Conservation (phyloP, 1,140 invertebrate genomes). For the Drosophila lowei region DNA sequence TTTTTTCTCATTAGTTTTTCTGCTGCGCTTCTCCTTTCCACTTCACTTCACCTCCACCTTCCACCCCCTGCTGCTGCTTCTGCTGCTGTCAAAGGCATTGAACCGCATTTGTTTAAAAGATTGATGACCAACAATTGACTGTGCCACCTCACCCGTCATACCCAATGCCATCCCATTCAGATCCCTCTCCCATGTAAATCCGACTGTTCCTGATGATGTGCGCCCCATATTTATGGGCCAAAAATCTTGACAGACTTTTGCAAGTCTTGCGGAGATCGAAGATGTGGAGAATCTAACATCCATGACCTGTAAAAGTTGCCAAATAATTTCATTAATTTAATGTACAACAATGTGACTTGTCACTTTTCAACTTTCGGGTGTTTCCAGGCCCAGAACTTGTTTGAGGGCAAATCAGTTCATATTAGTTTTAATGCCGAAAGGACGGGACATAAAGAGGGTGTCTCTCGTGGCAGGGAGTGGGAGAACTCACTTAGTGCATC, state of each 20-base stretch:
- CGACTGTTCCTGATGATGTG: slow-evolving; percentile 59
- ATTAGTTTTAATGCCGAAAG: slow-evolving; percentile 60
- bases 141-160: slow-evolving; percentile 17
- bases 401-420: slow-evolving; percentile 53
- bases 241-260: slow-evolving; percentile 59
- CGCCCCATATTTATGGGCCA: slow-evolving; percentile 65
- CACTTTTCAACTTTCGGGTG: slow-evolving; percentile 74
- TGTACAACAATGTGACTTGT: slow-evolving; percentile 77
- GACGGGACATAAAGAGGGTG: not conserved
- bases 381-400: slow-evolving; percentile 2
- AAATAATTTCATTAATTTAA: slow-evolving; percentile 79
- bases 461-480: too few species aligned
- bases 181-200: slow-evolving; percentile 5
- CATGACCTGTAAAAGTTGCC: slow-evolving; percentile 37
- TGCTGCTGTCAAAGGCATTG: slow-evolving; percentile 68
- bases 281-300: slow-evolving; percentile 2
- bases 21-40: slow-evolving; percentile 6
- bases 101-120: slow-evolving; percentile 75
- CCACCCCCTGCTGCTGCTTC: slow-evolving; percentile 10
- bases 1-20: slow-evolving; percentile 17
- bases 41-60: slow-evolving; percentile 10
- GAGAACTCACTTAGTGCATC: slow-evolving; percentile 60
- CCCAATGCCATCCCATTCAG: slow-evolving; percentile 15
- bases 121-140: slow-evolving; percentile 75
- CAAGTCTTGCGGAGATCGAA: slow-evolving; percentile 48